Conservation (phyloP, 1,140 invertebrate genomes). For the Lithobius niger region DNA sequence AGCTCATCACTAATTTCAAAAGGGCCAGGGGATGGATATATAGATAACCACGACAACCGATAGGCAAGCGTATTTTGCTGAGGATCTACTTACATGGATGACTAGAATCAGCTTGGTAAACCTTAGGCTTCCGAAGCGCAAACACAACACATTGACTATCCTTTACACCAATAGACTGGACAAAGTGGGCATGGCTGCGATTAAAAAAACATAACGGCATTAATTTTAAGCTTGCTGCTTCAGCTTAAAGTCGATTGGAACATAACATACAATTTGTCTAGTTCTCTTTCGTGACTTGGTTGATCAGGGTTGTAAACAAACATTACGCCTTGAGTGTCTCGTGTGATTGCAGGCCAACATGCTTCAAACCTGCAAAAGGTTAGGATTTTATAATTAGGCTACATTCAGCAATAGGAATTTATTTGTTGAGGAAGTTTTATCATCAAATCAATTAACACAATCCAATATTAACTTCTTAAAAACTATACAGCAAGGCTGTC, state of each 20-base stretch:
- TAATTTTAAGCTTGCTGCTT: background rate
- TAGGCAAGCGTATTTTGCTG: no score
- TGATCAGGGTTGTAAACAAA: slow-evolving; percentile 52
- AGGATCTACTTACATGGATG: slow-evolving; percentile 15
- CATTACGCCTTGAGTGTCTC: slow-evolving; percentile 53
- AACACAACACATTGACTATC: slow-evolving; percentile 25
- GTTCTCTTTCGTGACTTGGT: slow-evolving; percentile 41
- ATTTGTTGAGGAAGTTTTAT: no score
- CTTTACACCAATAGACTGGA: slow-evolving; percentile 35
- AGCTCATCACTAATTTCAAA: no score
- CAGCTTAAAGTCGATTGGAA: slow-evolving; percentile 1
- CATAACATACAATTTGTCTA: slow-evolving; percentile 46
- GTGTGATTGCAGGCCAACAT: slow-evolving; percentile 61
- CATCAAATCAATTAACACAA: no score
- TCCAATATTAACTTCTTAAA: slow-evolving; percentile 14
- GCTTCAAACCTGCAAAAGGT: slow-evolving; percentile 54
- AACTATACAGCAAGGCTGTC: slow-evolving; percentile 5
- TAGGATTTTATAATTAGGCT: no score
- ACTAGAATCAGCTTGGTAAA: slow-evolving; percentile 13
- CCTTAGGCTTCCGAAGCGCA: slow-evolving; percentile 20
- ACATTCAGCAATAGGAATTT: no score
- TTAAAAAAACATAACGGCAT: slow-evolving; percentile 6
- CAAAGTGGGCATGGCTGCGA: slow-evolving; percentile 52
- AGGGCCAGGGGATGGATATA: no score
- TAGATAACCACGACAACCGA: no score